Evolutionary conservation across 2,888 invertebrate species (phyloP).

Genomic region (Arge pagana): DNA sequence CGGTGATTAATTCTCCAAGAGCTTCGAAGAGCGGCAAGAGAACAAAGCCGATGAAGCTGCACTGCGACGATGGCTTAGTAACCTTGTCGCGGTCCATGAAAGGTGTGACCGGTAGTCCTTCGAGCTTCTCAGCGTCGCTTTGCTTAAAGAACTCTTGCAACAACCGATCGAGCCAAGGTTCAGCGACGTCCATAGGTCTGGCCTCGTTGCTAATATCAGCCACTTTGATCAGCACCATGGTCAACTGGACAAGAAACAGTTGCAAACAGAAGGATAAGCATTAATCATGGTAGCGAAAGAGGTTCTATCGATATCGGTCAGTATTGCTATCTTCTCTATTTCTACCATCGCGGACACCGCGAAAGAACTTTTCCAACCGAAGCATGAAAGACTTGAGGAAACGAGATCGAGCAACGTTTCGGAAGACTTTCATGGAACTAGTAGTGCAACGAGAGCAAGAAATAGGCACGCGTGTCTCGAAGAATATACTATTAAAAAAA

Average conservation of each 20-base stretch:
- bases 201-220: conserved; percentile 85
- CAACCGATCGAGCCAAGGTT: conserved; percentile 80
- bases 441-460: too few species aligned
- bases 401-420: too few species aligned
- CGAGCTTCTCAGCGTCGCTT: conserved; percentile 80
- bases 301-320: too few species aligned
- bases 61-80: conserved; percentile 81
- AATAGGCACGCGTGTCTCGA: too few species aligned
- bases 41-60: conserved; percentile 82
- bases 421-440: too few species aligned
- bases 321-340: too few species aligned
- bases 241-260: conserved; percentile 66
- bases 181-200: conserved; percentile 80
- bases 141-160: conserved; percentile 77
- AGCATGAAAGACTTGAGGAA: too few species aligned
- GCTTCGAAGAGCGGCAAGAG: conserved; percentile 80
- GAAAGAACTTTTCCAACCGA: too few species aligned
- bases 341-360: too few species aligned
- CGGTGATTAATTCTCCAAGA: conserved; percentile 73
- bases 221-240: conserved; percentile 82
- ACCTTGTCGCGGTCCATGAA: conserved; percentile 88
- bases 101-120: conserved; percentile 81
- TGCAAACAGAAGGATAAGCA: too few species aligned
- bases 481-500: too few species aligned
- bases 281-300: too few species aligned